These are phyloP conservation scores for Thyatira batis DNA, from an alignment of 2,888 invertebrate genomes.

Conservation along the genomic window DNA sequence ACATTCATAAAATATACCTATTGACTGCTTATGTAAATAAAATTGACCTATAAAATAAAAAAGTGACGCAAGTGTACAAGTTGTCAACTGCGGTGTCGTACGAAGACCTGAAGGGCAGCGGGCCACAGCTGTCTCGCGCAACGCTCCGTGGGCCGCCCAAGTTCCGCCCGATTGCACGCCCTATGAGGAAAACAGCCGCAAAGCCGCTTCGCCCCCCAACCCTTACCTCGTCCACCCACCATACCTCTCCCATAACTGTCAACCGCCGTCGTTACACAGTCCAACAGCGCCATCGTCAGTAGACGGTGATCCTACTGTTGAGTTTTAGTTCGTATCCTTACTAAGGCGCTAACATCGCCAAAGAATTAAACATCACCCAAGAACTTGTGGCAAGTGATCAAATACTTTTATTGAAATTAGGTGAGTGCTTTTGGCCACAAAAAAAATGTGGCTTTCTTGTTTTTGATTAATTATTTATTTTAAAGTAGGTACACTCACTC, in stretches of 20 bases:
- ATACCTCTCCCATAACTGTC: slow-evolving; percentile 24
- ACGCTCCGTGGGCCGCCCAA: slow-evolving; percentile 37
- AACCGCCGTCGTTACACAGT: slow-evolving; percentile 32
- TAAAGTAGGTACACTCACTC: too few relatives aligned
- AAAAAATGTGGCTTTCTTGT: neutral
- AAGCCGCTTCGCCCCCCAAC: slow-evolving; percentile 31
- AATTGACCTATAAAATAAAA: slow-evolving; percentile 34
- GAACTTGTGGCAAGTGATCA: neutral
- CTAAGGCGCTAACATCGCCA: neutral
- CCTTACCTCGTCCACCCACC: slow-evolving; percentile 37
- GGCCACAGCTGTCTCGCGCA: slow-evolving; percentile 52
- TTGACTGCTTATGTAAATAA: too few relatives aligned
- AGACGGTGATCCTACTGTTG: slow-evolving; percentile 11
- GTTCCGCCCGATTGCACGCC: slow-evolving; percentile 44
- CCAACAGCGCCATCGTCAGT: slow-evolving; percentile 30
- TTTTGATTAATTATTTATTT: neutral
- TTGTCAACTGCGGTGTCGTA: slow-evolving; percentile 32
- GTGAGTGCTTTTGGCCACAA: neutral
- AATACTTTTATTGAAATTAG: neutral
- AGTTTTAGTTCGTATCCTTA: neutral
- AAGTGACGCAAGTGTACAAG: slow-evolving; percentile 37
- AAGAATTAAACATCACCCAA: neutral
- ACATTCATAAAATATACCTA: too few relatives aligned
- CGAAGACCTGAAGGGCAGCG: slow-evolving; percentile 30
- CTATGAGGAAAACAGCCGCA: slow-evolving; percentile 35